Conservation (phyloP, 2,888 invertebrate genomes). For the Hetaerina titia region DNA sequence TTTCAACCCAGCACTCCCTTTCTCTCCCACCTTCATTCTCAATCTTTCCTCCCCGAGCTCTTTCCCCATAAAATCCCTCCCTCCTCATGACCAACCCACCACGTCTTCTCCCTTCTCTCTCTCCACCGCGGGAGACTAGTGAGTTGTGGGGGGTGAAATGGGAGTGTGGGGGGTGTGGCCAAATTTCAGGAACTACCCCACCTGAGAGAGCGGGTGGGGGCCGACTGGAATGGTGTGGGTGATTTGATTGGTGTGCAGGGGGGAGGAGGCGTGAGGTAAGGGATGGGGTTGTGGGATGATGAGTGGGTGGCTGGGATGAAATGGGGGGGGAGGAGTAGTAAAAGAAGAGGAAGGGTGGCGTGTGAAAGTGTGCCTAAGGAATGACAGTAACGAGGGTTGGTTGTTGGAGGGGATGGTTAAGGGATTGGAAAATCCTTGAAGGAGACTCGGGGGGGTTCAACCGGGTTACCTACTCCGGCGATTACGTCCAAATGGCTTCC, state of each 20-base stretch:
- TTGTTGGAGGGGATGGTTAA: background rate
- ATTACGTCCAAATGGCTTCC: constrained; percentile 8
- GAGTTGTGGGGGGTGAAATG: background rate
- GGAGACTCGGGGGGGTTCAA: background rate
- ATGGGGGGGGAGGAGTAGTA: background rate
- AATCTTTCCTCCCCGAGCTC: background rate
- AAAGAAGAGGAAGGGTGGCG: background rate
- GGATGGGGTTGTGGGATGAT: background rate
- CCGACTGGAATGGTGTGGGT: background rate
- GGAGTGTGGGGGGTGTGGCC: background rate
- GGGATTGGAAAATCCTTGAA: background rate
- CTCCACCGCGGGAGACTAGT: background rate
- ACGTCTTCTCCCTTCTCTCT: background rate
- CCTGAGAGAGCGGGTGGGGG: background rate
- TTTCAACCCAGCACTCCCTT: background rate
- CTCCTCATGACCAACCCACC: background rate
- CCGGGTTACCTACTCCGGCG: background rate
- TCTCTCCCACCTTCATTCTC: background rate
- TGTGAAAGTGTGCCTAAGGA: constrained; percentile 19
- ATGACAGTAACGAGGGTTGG: background rate
- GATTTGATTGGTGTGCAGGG: background rate
- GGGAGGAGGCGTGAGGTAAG: background rate
- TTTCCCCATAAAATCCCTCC: background rate
- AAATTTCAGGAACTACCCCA: background rate
- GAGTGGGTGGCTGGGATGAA: background rate